Conservation (phyloP, 64 coral and sea anemone species). For the Porites lutea region DNA sequence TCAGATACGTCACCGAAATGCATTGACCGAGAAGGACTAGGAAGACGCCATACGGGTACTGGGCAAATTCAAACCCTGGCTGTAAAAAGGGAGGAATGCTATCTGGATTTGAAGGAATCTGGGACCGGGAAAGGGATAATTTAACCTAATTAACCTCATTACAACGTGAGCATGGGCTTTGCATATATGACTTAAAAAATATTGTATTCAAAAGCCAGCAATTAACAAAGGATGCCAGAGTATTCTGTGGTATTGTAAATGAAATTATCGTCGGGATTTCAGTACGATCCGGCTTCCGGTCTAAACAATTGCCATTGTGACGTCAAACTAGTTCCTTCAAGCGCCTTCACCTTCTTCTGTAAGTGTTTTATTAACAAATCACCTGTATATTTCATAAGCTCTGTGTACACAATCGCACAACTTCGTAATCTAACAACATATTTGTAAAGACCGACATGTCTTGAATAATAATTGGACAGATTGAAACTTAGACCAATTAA, state of each 20-base stretch:
- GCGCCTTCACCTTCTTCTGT: background rate
- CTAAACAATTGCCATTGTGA: constrained; percentile 17
- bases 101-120: no score
- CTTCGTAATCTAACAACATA: background rate
- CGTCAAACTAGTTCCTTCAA: constrained; percentile 6
- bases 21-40: no score
- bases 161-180: no score
- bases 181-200: background rate
- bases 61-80: no score
- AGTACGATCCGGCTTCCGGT: background rate
- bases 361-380: background rate
- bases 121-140: no score
- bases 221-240: no score
- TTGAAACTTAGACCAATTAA: constrained; percentile 2
- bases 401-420: background rate
- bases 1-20: no score
- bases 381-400: background rate
- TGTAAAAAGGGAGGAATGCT: no score
- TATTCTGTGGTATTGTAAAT: no score
- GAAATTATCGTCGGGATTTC: background rate
- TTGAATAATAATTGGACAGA: background rate
- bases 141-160: no score
- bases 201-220: no score
- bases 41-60: no score
- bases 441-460: background rate